Conservation (phyloP, 2,888 invertebrate species). For the Gymnocheta viridis region DNA sequence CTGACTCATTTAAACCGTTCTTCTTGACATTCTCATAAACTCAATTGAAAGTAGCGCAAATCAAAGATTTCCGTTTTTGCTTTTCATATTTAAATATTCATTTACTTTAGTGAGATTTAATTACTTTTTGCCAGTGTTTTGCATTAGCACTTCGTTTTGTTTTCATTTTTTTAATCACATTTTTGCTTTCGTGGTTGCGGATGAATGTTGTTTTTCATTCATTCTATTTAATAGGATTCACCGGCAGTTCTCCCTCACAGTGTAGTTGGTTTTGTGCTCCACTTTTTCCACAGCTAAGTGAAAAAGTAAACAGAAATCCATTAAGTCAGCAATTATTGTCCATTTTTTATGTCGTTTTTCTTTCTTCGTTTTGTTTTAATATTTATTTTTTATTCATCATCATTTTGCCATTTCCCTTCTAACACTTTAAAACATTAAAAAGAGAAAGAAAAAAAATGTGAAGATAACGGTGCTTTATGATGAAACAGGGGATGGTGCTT, state of each 20-base stretch:
- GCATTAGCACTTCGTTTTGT: slow-evolving; percentile 40
- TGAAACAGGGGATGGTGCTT: not conserved
- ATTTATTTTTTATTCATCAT: slow-evolving; percentile 30
- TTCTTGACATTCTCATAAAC: slow-evolving; percentile 8
- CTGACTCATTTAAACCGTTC: not conserved
- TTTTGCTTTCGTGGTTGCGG: slow-evolving; percentile 7
- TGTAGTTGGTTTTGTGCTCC: slow-evolving; percentile 28
- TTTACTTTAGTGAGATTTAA: slow-evolving; percentile 58
- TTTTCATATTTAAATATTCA: slow-evolving; percentile 36
- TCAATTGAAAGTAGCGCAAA: slow-evolving; percentile 14
- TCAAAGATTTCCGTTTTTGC: slow-evolving; percentile 13
- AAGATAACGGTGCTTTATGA: slow-evolving; percentile 12
- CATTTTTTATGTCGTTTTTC: slow-evolving; percentile 33
- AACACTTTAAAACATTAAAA: slow-evolving; percentile 53
- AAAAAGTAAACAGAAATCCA: slow-evolving; percentile 80
- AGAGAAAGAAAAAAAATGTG: slow-evolving; percentile 43
- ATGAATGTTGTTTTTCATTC: slow-evolving; percentile 30
- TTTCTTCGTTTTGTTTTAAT: not conserved
- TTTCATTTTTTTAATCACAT: slow-evolving; percentile 34
- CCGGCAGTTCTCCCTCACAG: not conserved
- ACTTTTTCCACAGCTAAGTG: slow-evolving; percentile 74
- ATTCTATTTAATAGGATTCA: slow-evolving; percentile 32
- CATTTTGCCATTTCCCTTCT: slow-evolving; percentile 21
- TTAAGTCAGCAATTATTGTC: slow-evolving; percentile 79
- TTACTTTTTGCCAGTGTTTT: slow-evolving; percentile 55